Conservation (phyloP, 2,888 invertebrate species). For the Tridacna crocea region DNA sequence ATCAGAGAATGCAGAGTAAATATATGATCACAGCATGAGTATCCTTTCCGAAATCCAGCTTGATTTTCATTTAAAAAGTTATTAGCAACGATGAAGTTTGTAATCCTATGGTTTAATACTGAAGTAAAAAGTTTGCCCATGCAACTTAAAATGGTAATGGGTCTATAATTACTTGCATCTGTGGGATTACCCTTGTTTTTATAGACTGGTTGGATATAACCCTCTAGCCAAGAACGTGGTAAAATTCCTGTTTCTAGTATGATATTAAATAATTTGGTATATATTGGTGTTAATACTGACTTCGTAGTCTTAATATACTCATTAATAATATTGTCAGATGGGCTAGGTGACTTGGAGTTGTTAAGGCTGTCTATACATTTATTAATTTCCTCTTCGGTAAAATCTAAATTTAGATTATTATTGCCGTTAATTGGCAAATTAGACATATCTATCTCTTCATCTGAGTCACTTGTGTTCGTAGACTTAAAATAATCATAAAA, state of each 20-base stretch:
- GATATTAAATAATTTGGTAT: slow-evolving; percentile 6
- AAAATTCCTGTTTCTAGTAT: background rate
- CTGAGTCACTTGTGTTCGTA: background rate
- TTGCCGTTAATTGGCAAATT: background rate
- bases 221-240: slow-evolving; percentile 30
- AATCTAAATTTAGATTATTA: background rate
- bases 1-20: slow-evolving; percentile 29
- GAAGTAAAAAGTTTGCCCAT: slow-evolving; percentile 47
- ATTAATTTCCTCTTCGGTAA: slow-evolving; percentile 34
- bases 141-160: slow-evolving; percentile 41
- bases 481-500: slow-evolving; percentile 2
- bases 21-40: slow-evolving; percentile 39
- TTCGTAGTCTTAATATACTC: slow-evolving; percentile 39
- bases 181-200: slow-evolving; percentile 35
- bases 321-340: slow-evolving; percentile 14
- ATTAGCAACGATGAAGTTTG: slow-evolving; percentile 18
- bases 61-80: slow-evolving; percentile 34
- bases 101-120: slow-evolving; percentile 37
- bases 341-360: slow-evolving; percentile 13
- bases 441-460: background rate
- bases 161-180: slow-evolving; percentile 33
- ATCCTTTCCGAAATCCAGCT: slow-evolving; percentile 36
- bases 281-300: background rate
- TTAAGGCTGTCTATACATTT: slow-evolving; percentile 19
- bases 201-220: slow-evolving; percentile 29